phyloP scores from a whole-genome alignment of 2,888 invertebrate species.

The Xestia rhomboidea region DNA sequence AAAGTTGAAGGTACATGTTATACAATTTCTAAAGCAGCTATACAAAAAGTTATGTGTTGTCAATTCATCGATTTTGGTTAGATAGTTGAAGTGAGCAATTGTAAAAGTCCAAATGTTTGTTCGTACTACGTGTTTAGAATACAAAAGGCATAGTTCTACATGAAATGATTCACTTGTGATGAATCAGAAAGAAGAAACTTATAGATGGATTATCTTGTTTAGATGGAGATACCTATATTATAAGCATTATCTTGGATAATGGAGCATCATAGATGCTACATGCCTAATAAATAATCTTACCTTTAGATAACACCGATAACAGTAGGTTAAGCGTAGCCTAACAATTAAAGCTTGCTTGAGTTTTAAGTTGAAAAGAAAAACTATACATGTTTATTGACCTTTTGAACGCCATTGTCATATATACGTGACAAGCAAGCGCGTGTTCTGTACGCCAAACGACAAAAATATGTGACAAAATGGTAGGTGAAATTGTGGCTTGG shows the following conservation, averaged over 20 bases:
- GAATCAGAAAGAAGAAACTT: conserved; percentile 21
- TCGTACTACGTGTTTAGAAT: not conserved
- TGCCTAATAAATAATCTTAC: not conserved
- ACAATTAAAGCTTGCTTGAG: not conserved
- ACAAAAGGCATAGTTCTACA: not conserved
- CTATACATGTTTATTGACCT: too few relatives aligned
- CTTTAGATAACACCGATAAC: not conserved
- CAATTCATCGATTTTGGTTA: not conserved
- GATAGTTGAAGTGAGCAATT: conserved; percentile 17
- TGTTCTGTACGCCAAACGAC: too few relatives aligned
- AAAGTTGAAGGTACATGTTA: conserved; percentile 37
- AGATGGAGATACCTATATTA: not conserved
- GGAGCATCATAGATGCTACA: not conserved
- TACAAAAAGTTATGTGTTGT: conserved; percentile 9
- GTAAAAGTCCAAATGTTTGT: conserved; percentile 5
- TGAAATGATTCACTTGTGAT: conserved; percentile 23
- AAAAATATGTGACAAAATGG: too few relatives aligned
- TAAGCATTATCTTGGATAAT: not conserved
- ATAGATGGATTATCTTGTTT: not conserved
- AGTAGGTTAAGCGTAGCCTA: not conserved
- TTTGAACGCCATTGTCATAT: too few relatives aligned
- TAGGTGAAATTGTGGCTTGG: too few relatives aligned
- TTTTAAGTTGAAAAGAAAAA: not conserved
- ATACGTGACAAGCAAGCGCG: too few relatives aligned
- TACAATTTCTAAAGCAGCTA: conserved; percentile 26